Evolutionary conservation across 2,888 invertebrate species (phyloP), one percentile per base, ranked within the genome.

Genomic region (Agrotis ipsilon): DNA sequence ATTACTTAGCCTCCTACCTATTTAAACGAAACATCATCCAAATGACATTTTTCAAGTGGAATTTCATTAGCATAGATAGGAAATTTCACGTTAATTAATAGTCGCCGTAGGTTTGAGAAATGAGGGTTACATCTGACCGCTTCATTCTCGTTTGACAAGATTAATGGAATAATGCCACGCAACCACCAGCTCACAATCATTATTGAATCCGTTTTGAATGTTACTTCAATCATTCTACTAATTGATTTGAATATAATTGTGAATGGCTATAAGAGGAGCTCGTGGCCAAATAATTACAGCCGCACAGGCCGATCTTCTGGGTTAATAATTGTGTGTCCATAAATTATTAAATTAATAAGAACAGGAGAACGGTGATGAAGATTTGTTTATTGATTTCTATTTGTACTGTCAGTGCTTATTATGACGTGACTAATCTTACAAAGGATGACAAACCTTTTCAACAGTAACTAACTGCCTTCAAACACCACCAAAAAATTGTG

Each of bases 61-160:
- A 86, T 85, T 86, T 86, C 86, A 92, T 92, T 92, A 90, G 90
- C 92, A 92, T 92, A 92, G 92, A 92, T 92, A 92, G 90, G 90
- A 90, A 90, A 91, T 92, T 91, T 91, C 90, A 87, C 77, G 85
- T 88, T 92, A 92, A 92, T 92, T 92, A 92, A 91, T 91, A 89
- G 90, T 89, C 89, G 80, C 81, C 87, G 88, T 87, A 88, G 87
- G 88, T 89, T 90, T 93, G 92, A 93, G 92, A 92, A 92, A 92
- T 92, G 92, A 92, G 91, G 93, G 93, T 92, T 91, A 87, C 91
- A 90, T 89, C 90, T 93, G 93, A 93, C 93, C 92, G 91, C 92
- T 93, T 92, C 92, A 93, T 93, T 92, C 91, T 90, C 89, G 86
- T 90, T 90, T 89, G 90, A 89, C 90, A 92, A 91, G 92, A 92